Evolutionary conservation across 2,113 vertebrate genomes (phyloP).

Genomic region (Laterallus jamaicensis): DNA sequence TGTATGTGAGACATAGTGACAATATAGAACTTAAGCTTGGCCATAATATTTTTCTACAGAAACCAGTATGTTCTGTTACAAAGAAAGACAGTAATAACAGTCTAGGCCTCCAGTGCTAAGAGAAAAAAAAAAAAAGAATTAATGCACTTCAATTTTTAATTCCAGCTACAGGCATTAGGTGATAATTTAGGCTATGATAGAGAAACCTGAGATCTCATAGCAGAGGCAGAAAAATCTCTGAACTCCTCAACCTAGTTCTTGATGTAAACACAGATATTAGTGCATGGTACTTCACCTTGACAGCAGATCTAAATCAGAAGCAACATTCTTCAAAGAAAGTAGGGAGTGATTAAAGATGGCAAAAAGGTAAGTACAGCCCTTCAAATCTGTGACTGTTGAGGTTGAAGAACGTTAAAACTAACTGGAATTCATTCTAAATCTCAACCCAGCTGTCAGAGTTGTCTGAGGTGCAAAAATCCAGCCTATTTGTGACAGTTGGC

Average conservation of each 20-base stretch:
- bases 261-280: not conserved
- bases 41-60: not conserved
- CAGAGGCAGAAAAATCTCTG: not conserved
- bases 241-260: not conserved
- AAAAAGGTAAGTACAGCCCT: not conserved
- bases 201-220: not conserved
- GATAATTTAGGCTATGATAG: not conserved
- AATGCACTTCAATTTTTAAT: not conserved
- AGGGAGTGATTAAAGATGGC: not conserved
- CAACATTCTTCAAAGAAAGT: not conserved
- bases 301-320: not conserved
- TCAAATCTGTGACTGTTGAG: not conserved
- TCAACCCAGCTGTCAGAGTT: not conserved
- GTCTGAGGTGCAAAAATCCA: not conserved
- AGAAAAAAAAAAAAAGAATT: not conserved
- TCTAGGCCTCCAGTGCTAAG: not conserved
- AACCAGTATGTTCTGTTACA: not conserved
- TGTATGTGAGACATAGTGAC: not conserved
- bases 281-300: not conserved
- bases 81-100: not conserved
- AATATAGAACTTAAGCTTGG: not conserved
- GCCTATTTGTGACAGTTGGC: not conserved
- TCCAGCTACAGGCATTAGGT: not conserved
- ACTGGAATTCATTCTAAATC: not conserved
- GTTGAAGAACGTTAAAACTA: not conserved